Evolutionary conservation across 2,797 vertebrate species (phyloP).

Genomic region (Sparidentex hasta): DNA sequence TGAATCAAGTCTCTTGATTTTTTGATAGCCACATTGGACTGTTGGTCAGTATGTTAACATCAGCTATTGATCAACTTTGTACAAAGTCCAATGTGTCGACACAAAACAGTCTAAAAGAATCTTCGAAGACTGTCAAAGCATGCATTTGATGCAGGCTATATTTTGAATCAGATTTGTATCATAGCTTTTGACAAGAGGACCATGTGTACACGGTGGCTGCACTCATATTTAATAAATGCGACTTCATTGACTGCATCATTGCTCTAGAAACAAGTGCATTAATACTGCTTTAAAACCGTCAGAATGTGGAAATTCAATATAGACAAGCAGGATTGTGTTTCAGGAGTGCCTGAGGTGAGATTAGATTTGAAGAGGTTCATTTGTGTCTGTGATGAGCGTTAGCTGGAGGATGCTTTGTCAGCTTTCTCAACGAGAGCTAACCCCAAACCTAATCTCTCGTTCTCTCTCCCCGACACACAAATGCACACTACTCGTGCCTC

Average conservation of each 20-base stretch:
- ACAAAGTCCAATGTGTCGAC: constrained; percentile 6
- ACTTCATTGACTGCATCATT: constrained; percentile 8
- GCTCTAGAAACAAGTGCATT: constrained; percentile 9
- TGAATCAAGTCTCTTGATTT: constrained; percentile 40
- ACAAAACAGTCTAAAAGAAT: neutral
- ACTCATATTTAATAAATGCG: constrained; percentile 20
- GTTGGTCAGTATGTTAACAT: constrained; percentile 10
- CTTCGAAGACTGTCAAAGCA: neutral
- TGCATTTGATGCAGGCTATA: neutral
- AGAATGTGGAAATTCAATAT: constrained; percentile 34
- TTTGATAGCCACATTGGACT: constrained; percentile 20
- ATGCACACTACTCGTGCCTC: neutral
- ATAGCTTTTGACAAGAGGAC: constrained; percentile 21
- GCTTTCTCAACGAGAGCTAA: constrained; percentile 47
- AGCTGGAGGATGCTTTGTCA: constrained; percentile 65
- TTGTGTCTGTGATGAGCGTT: constrained; percentile 54
- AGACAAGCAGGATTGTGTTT: constrained; percentile 40
- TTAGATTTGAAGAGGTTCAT: constrained; percentile 56
- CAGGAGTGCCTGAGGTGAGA: constrained; percentile 45
- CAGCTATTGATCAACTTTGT: constrained; percentile 26
- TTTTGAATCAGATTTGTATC: constrained; percentile 20
- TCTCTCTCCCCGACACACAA: neutral
- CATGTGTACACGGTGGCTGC: neutral
- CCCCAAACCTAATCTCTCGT: constrained; percentile 41
- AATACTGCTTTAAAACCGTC: constrained; percentile 26